Conservation (phyloP, 2,888 invertebrate genomes). For the Platycnemis pennipes region DNA sequence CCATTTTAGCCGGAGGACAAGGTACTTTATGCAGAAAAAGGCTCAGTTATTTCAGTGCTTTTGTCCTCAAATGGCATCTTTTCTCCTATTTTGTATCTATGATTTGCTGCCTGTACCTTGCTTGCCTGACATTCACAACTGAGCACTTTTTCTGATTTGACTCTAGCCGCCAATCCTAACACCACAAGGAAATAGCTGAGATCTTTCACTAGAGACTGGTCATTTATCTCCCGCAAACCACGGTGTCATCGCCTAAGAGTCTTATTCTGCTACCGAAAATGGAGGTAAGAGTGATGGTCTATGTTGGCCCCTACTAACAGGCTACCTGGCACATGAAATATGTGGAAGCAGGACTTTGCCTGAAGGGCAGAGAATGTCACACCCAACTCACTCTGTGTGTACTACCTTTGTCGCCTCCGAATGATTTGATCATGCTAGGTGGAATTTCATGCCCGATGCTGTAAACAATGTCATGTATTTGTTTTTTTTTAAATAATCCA, state of each 20-base stretch:
- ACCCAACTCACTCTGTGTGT: not conserved
- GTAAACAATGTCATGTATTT: not conserved
- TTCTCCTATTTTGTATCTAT: constrained; percentile 13
- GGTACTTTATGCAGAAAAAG: not conserved
- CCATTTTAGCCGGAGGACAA: not conserved
- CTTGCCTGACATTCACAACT: constrained; percentile 36
- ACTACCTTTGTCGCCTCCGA: not conserved
- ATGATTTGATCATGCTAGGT: not conserved
- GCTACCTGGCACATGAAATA: constrained; percentile 26
- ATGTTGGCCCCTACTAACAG: not conserved
- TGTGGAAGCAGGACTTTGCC: not conserved
- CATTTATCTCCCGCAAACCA: constrained; percentile 30
- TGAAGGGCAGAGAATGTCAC: not conserved
- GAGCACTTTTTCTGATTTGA: constrained; percentile 36
- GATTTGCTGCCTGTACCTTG: constrained; percentile 33
- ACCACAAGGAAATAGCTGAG: constrained; percentile 32
- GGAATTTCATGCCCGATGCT: not conserved
- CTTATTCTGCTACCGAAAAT: constrained; percentile 6
- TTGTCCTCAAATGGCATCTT: not conserved
- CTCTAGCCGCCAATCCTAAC: constrained; percentile 39
- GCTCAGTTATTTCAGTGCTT: constrained; percentile 1
- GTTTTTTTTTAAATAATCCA: not conserved
- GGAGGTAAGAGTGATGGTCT: constrained; percentile 31
- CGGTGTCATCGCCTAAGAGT: constrained; percentile 14
- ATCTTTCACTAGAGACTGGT: constrained; percentile 30